These are phyloP conservation scores for Oreotrochilus melanogaster DNA, from an alignment of 2,113 vertebrate species.

Conservation along the genomic window DNA sequence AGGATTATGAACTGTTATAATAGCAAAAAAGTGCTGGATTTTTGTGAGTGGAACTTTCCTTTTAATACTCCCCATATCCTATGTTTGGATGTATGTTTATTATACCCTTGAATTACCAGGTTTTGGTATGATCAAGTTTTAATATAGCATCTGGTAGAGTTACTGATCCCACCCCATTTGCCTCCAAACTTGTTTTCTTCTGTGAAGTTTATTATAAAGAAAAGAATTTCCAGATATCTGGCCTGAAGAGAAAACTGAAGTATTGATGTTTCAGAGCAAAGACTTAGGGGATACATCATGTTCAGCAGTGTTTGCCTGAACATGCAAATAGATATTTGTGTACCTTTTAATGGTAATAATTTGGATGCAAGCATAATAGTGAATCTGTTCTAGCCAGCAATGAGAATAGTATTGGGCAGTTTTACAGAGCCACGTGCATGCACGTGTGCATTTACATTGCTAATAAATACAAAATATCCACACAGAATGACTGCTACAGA, in stretches of 20 bases:
- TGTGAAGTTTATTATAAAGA: not conserved
- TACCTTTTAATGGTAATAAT: not conserved
- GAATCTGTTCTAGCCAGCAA: not conserved
- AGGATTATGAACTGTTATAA: not conserved
- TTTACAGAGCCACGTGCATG: not conserved
- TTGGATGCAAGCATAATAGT: not conserved
- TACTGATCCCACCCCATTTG: not conserved
- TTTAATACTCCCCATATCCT: not conserved
- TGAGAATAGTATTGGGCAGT: not conserved
- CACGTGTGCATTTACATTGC: not conserved
- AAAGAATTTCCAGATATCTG: conserved; percentile 18
- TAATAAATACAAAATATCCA: not conserved
- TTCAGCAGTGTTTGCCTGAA: not conserved
- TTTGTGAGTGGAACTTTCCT: not conserved
- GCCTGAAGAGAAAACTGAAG: not conserved
- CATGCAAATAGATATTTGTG: not conserved
- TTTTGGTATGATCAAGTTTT: not conserved
- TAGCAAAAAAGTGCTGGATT: not conserved
- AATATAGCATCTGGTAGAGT: fast-evolving
- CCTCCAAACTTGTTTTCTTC: not conserved
- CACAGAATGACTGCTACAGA: not conserved
- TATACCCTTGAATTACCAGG: not conserved
- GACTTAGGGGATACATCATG: not conserved
- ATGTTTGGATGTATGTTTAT: not conserved
- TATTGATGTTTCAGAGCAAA: conserved; percentile 31